Conservation (phyloP, 2,888 invertebrate genomes). For the Cheilosia impressa region DNA sequence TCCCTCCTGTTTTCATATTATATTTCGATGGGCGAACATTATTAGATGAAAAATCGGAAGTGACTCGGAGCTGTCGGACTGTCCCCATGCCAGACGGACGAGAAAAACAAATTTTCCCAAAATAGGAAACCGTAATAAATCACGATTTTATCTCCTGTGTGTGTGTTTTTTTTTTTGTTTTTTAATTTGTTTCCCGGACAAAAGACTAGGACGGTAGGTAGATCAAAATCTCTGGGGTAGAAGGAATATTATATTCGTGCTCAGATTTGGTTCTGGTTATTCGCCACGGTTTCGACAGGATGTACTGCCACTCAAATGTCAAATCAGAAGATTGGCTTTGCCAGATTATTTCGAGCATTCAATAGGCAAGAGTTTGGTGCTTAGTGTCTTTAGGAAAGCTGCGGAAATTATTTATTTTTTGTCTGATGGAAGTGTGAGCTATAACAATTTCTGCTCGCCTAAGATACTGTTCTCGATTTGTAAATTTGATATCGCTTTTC, state of each 20-base stretch:
- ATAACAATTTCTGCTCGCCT: too few relatives aligned
- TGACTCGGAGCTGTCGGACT: slow-evolving; percentile 48
- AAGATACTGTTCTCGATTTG: too few relatives aligned
- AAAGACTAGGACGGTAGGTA: slow-evolving; percentile 34
- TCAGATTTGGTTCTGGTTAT: slow-evolving; percentile 12
- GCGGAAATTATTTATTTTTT: background rate
- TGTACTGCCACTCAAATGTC: slow-evolving; percentile 41
- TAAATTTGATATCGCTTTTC: too few relatives aligned
- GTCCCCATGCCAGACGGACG: slow-evolving; percentile 19
- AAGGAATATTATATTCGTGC: slow-evolving; percentile 21
- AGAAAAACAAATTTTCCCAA: slow-evolving; percentile 53
- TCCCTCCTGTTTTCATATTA: slow-evolving; percentile 37
- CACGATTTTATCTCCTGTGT: slow-evolving; percentile 61
- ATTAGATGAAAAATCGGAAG: slow-evolving; percentile 70
- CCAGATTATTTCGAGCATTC: background rate
- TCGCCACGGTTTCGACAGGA: slow-evolving; percentile 30
- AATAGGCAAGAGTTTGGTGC: background rate
- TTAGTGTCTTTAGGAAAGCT: background rate
- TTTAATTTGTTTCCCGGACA: slow-evolving; percentile 63
- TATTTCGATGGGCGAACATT: slow-evolving; percentile 46
- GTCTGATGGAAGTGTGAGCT: background rate
- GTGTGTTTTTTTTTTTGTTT: slow-evolving; percentile 40
- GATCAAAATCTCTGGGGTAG: slow-evolving; percentile 49
- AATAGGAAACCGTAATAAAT: slow-evolving; percentile 70
- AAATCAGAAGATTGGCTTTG: slow-evolving; percentile 18